Evolutionary conservation across 2,888 invertebrate genomes (phyloP).

Genomic region (Antheraea assamensis): DNA sequence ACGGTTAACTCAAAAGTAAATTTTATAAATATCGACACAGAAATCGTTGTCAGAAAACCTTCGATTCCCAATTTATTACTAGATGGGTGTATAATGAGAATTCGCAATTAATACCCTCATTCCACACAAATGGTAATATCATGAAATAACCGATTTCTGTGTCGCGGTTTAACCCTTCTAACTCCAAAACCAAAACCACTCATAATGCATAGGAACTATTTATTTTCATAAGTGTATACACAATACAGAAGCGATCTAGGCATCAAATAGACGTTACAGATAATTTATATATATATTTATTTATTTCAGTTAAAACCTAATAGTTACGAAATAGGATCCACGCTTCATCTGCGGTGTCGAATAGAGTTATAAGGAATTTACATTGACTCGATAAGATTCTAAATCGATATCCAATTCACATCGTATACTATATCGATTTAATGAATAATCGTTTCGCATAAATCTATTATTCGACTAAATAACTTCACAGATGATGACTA

Average conservation of each 20-base stretch:
- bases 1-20: slow-evolving; percentile 29
- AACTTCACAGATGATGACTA: neutral
- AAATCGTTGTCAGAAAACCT: slow-evolving; percentile 13
- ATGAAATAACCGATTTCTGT: neutral
- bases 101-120: too few relatives aligned
- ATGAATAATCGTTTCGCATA: too few relatives aligned
- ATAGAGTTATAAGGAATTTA: slow-evolving; percentile 5
- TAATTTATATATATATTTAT: slow-evolving; percentile 23
- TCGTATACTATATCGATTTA: neutral
- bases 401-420: neutral
- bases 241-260: slow-evolving; percentile 34
- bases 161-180: neutral
- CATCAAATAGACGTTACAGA: slow-evolving; percentile 30
- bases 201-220: slow-evolving; percentile 34
- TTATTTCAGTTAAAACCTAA: slow-evolving; percentile 24
- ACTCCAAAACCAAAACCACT: neutral
- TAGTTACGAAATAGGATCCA: slow-evolving; percentile 33
- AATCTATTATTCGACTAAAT: neutral
- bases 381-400: neutral
- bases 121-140: neutral
- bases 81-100: too few relatives aligned
- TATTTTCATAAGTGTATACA: slow-evolving; percentile 30
- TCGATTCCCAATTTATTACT: too few relatives aligned
- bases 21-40: slow-evolving; percentile 23
- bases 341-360: slow-evolving; percentile 23